Evolutionary conservation across 2,797 vertebrate species (phyloP), one percentile per base, ranked within the genome.

Genomic region (Falco columbarius): DNA sequence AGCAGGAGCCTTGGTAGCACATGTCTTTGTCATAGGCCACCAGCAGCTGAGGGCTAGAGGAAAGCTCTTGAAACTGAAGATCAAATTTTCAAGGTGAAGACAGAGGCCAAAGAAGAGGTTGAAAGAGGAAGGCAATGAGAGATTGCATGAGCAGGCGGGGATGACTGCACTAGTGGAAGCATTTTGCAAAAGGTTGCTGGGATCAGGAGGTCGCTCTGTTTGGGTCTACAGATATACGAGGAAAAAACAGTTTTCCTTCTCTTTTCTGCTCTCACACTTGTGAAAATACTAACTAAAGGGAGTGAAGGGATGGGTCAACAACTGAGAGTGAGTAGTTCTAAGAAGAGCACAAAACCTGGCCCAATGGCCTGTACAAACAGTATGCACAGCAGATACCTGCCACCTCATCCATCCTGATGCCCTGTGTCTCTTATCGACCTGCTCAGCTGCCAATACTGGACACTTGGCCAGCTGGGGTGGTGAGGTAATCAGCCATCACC

Each of bases 381-480:
- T 85, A 72, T 62, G 27, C 71, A 51, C 42, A 70, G 62, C 21
- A 82, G 67, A 90, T 80, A 58, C 66, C 55, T 89, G 77, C 63
- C 68, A 93, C 54, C 82, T 96, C 93, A 97, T 95, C 76, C 91
- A 8, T 95, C 95, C 92, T 58, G 65, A 92, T 68, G 86, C 40
- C 92, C 87, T 80, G 55, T 84, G 61, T 75, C 85, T 95, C 83
- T 85, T 82, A 97, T 93, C 93, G 95, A 97, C 92, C 73, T 81
- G 40, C 68, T 71, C 44, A 44, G 22, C 71, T 93, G 89, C 74
- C 87, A 87, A 70, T 54, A 86, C 47, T 3, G 5, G 63, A 91
- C 67, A 95, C 73, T 71, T 86, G 76, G 61, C 51, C 85, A 87
- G 29, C n/a, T 12, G 4, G 54, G 61, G 24, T 68, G 71, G 86